A percentile compares a stretch with the other conserved stretches of the same genome.
Evolutionary conservation across 2,113 vertebrate genomes (phyloP).

Genomic region (Misgurnus mizolepis): DNA sequence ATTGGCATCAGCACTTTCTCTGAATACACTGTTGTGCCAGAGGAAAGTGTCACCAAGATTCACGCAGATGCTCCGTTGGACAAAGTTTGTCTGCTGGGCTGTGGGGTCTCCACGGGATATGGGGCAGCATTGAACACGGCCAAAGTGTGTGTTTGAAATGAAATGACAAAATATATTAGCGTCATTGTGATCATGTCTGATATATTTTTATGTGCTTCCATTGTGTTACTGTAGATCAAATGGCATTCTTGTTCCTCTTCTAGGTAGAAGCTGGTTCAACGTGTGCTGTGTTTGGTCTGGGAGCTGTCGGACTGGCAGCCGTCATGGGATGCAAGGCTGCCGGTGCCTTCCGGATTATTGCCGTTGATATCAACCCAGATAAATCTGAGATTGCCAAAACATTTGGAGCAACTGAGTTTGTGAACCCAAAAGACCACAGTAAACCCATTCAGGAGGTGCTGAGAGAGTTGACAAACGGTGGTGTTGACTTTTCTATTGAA

Average conservation of each 20-base stretch:
- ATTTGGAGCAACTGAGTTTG: slow-evolving; percentile 81
- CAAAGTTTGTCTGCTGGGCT: slow-evolving; percentile 67
- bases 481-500: slow-evolving; percentile 85
- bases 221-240: background rate
- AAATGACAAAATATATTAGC: background rate
- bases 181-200: too few species aligned
- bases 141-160: slow-evolving; percentile 55
- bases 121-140: slow-evolving; percentile 66
- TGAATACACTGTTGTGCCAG: slow-evolving; percentile 66
- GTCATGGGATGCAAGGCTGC: slow-evolving; percentile 78
- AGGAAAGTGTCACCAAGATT: slow-evolving; percentile 62
- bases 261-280: slow-evolving; percentile 82
- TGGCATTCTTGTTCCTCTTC: background rate
- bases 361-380: slow-evolving; percentile 74
- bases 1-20: slow-evolving; percentile 65
- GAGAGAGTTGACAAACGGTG: slow-evolving; percentile 72
- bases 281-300: slow-evolving; percentile 83
- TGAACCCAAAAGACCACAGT: slow-evolving; percentile 76
- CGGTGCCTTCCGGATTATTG: slow-evolving; percentile 81
- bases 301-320: slow-evolving; percentile 81
- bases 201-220: background rate
- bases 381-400: slow-evolving; percentile 78
- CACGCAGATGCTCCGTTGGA: slow-evolving; percentile 60
- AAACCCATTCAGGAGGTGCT: slow-evolving; percentile 80
- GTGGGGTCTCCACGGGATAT: slow-evolving; percentile 67